Base-by-base conservation (phyloP, 2,113 vertebrate genomes). In the Pseudorectes ferrugineus region DNA sequence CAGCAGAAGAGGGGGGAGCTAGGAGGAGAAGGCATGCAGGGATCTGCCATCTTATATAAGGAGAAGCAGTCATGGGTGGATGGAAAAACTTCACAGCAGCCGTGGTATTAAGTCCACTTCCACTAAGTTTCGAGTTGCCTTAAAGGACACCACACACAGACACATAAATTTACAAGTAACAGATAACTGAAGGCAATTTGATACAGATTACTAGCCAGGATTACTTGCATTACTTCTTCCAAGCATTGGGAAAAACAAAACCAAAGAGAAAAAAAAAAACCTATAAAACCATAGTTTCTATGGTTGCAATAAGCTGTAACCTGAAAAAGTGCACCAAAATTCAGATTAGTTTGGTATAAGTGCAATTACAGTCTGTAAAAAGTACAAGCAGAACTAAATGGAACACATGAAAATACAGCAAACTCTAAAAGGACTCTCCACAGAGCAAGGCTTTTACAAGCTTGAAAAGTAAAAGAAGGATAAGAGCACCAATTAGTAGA, bases 61-160 rank as follows among this genome's bases (percentile, higher is more conserved):
- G 5, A 20, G 63, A 67, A 92, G 46, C 18, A 73, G 28, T 23
- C 48, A 46, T 0, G 2, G 15, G 24, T 20, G n/a, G 31, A 82
- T 18, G 10, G 36, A 83, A 88, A 58, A 84, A 61, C 21, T 38
- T 49, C 0, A 6, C 24, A 63, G 59, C 14, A 67, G 35, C 29
- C 2, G 3, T 0, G 0, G 36, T 9, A 58, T 38, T 11, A 62
- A 52, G 19, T 11, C 14, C 57, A 57, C 22, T 63, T 65, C 51
- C 12, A 12, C 13, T 20, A 81, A 65, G 11, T 14, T 46, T 40
- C 18, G 81, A 71, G 28, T 28, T 77, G 22, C 23, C 31, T 65
- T 75, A 57, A 78, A 82, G 16, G 46, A 57, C 22, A 59, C 12
- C 14, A 75, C 0, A 5, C 6, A 40, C 0, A 71, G 12, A 81